Percentiles rank a stretch among this genome's conserved stretches.
These are phyloP conservation scores for Aurelia sp. DNA, from an alignment of 30 jellyfish, hydroid and myxozoan species.

Conservation along the genomic window DNA sequence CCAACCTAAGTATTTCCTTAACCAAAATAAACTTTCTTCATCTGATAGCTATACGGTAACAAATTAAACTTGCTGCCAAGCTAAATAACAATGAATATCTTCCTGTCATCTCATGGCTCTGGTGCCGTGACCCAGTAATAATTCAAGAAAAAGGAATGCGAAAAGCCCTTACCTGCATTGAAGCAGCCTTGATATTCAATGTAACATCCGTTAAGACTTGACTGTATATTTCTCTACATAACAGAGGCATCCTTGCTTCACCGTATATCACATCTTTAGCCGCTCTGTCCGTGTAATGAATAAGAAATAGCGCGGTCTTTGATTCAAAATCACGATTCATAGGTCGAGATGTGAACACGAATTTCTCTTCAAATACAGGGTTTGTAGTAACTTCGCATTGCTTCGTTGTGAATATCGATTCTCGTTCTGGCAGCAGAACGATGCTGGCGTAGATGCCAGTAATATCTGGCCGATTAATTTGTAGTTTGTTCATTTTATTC, in stretches of 20 bases:
- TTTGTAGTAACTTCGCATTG: conserved; percentile 16
- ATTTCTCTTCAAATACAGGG: conserved; percentile 68
- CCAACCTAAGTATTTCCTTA: no score
- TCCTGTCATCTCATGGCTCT: no score
- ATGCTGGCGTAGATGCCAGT: conserved; percentile 57
- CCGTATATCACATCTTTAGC: conserved; percentile 76
- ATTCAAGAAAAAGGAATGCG: no score
- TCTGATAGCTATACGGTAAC: no score
- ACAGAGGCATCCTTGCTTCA: conserved; percentile 87
- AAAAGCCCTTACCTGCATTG: conserved; percentile 71
- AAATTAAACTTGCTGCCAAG: no score
- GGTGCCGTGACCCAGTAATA: no score
- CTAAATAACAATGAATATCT: no score
- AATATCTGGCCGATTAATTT: conserved; percentile 64
- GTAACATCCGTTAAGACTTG: conserved; percentile 86
- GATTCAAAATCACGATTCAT: conserved; percentile 96
- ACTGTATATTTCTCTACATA: conserved; percentile 87
- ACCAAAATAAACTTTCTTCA: no score
- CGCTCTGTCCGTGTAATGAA: conserved; percentile 75
- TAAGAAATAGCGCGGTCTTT: conserved; percentile 56
- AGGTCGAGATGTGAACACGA: conserved; percentile 85
- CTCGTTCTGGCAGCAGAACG: conserved; percentile 89
- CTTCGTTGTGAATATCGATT: conserved; percentile 61
- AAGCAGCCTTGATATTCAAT: conserved; percentile 65
- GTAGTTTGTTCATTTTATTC: conserved; percentile 54